A percentile compares a stretch with the other conserved stretches of the same genome.
Conservation (phyloP, 2,888 invertebrate species). For the Cyrtodaria siliqua region DNA sequence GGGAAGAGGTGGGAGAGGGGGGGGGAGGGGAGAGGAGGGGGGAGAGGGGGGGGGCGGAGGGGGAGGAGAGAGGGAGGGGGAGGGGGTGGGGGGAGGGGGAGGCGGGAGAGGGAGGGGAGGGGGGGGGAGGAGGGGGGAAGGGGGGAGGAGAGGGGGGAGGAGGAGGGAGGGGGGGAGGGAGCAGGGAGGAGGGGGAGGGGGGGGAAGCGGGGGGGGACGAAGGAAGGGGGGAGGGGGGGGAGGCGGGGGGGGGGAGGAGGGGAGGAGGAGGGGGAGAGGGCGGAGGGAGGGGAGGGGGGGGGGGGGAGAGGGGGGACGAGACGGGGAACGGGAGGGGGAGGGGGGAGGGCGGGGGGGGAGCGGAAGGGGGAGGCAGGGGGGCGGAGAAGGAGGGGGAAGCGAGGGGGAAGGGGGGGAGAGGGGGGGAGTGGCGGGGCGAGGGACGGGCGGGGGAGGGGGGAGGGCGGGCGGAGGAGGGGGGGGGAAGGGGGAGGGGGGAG, state of each 20-base stretch:
- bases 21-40: background rate
- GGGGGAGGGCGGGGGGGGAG: background rate
- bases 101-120: background rate
- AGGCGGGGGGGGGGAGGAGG: background rate
- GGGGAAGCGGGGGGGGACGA: background rate
- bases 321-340: background rate
- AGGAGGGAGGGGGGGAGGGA: background rate
- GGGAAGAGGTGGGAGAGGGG: background rate
- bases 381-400: background rate
- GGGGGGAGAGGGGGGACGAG: conserved; percentile 1
- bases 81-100: too few species aligned
- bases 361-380: background rate
- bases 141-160: background rate
- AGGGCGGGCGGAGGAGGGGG: background rate
- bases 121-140: background rate
- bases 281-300: background rate
- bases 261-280: background rate
- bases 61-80: too few species aligned
- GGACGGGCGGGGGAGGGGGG: background rate
- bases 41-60: too few species aligned
- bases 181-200: background rate
- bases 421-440: background rate
- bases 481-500: background rate
- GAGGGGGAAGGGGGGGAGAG: background rate
- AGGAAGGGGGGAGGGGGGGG: background rate